Evolutionary conservation across 2,888 invertebrate genomes (phyloP).

Genomic region (Entomobrya multifasciata): DNA sequence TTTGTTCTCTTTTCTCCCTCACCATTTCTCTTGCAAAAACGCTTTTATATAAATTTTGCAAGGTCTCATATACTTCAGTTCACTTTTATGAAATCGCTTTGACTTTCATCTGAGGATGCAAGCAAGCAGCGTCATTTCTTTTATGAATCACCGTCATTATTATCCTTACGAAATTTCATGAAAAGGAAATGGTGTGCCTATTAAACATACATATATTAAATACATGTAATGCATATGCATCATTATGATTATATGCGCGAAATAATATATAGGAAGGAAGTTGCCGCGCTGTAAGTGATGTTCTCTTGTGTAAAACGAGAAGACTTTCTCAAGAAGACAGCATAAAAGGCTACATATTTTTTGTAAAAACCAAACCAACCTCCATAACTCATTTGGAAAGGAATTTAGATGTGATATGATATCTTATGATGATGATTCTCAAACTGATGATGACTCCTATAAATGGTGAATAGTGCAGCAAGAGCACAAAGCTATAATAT

Average conservation of each 20-base stretch:
- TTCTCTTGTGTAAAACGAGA: background rate
- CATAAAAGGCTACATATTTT: background rate
- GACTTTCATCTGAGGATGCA: background rate
- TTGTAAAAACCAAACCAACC: background rate
- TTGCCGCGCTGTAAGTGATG: no score
- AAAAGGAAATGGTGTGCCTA: background rate
- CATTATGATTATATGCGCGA: no score
- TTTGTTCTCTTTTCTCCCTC: background rate
- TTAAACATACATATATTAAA: background rate
- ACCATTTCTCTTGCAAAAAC: no score
- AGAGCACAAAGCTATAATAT: background rate
- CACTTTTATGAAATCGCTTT: background rate
- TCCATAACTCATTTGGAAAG: conserved; percentile 2
- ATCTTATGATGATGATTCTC: background rate
- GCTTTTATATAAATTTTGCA: background rate
- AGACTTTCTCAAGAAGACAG: background rate
- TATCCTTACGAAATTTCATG: background rate
- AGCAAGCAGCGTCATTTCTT: background rate
- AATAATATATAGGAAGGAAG: no score
- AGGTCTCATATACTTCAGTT: no score
- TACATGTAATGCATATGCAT: background rate
- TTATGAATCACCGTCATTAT: background rate
- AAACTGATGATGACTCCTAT: no score
- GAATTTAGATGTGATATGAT: background rate
- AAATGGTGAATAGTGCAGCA: no score